Evolutionary conservation across 1,140 invertebrate genomes (phyloP).

Genomic region (Scaptomyza graminum): DNA sequence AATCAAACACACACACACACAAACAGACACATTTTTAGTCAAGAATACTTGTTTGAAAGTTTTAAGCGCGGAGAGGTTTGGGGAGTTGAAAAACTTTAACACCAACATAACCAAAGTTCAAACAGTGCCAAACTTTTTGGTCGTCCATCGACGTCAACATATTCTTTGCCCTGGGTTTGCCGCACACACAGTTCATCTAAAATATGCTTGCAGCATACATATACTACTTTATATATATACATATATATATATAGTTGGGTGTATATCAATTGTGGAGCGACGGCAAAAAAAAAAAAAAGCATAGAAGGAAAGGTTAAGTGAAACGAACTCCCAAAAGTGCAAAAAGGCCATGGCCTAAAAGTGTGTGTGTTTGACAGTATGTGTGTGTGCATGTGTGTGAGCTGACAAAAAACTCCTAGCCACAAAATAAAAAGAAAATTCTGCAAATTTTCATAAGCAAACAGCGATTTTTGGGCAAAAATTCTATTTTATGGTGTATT

Average conservation of each 20-base stretch:
- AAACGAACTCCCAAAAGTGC: conserved; percentile 63
- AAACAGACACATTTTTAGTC: neutral
- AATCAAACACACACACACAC: conserved; percentile 7
- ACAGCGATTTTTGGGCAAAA: conserved; percentile 60
- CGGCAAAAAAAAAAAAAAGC: conserved; percentile 2
- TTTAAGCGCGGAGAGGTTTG: conserved; percentile 9
- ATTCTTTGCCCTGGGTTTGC: conserved; percentile 31
- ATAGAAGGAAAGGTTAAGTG: conserved; percentile 62
- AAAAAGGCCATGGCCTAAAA: conserved; percentile 55
- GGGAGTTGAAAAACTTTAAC: conserved; percentile 53
- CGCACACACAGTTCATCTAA: neutral
- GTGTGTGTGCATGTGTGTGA: conserved; percentile 7
- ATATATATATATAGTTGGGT: conserved; percentile 4
- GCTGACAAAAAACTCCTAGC: conserved; percentile 55
- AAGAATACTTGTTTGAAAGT: conserved; percentile 52
- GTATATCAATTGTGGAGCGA: conserved; percentile 2
- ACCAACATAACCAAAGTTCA: conserved; percentile 66
- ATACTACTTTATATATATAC: neutral
- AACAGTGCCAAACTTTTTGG: conserved; percentile 62
- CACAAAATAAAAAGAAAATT: conserved; percentile 65
- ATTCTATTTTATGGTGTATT: conserved; percentile 66
- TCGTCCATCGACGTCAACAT: conserved; percentile 49
- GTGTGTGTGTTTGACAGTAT: neutral
- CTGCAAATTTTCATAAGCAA: conserved; percentile 65
- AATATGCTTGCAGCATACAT: conserved; percentile 10